Base-by-base conservation (phyloP, 2,888 invertebrate genomes). In the Zonitis immaculata region DNA sequence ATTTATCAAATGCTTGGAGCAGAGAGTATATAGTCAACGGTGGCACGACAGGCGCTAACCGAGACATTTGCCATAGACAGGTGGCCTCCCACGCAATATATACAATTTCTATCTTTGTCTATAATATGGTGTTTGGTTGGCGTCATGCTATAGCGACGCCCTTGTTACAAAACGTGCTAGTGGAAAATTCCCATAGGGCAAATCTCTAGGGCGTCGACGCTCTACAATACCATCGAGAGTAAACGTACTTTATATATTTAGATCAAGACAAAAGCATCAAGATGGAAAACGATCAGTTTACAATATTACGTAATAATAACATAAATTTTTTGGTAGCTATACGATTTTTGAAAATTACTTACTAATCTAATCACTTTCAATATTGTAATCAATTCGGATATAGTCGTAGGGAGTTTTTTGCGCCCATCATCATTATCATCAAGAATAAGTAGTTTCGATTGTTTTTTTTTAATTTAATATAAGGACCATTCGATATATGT, bases 61-160 rank as follows among this genome's bases (percentile, higher is more conserved):
- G 71, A 71, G 72, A 72, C 73, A 72, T 73, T 73, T 73, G 72
- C 73, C 72, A 73, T 73, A 72, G 73, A 73, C 73, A 73, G 73
- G 73, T 73, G 72, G 72, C 72, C 72, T 70, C 71, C 71, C 72
- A 72, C 68, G 68, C 60, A 56, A 58, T 58, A 56, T 30, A 39
- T 42, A 47, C 52, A 55, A 51, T n/a, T n/a, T 56, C 57, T 50
- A 56, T 57, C 57, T 52, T 53, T 49, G 47, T 56, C 56, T 49
- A 42, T 2, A 48, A 46, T 43, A 47, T 28, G 50, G 25, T 39
- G 52, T 28, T 39, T 49, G n/a, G 49, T 28, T 44, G 30, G 44
- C 32, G 44, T 49, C 32, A 32, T 22, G 32, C 30, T 44, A n/a
- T n/a, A 44, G 44, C 35, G 44, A 44, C 49, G 46, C 45, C 46